A percentile compares a stretch with the other conserved stretches of the same genome.
phyloP scores from a whole-genome alignment of 2,113 vertebrate genomes.

The Hippocampus abdominalis region DNA sequence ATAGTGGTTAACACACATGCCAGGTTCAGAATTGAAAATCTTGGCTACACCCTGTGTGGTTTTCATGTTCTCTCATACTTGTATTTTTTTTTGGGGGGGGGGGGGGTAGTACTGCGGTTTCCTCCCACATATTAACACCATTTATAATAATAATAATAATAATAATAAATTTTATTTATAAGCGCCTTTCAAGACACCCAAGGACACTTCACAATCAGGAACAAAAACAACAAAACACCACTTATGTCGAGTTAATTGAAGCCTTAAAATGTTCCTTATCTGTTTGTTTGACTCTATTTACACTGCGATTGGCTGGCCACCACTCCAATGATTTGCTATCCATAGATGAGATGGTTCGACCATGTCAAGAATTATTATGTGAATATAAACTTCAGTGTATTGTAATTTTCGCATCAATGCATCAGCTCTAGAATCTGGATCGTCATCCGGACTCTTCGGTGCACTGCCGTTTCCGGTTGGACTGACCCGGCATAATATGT shows the following conservation, averaged over 20 bases:
- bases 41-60: neutral
- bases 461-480: conserved; percentile 80
- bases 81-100: neutral
- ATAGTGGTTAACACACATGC: neutral
- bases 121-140: neutral
- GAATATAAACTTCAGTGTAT: neutral
- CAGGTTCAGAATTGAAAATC: too few relatives aligned
- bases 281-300: neutral
- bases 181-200: too few relatives aligned
- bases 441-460: conserved; percentile 62
- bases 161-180: too few relatives aligned
- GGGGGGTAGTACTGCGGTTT: neutral
- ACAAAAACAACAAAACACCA: too few relatives aligned
- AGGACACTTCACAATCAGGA: too few relatives aligned
- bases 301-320: neutral
- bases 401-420: neutral
- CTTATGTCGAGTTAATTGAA: neutral
- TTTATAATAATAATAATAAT: too few relatives aligned
- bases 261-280: neutral
- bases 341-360: neutral
- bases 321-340: neutral
- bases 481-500: conserved; percentile 77
- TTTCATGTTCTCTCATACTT: neutral
- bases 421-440: conserved; percentile 58
- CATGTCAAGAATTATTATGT: neutral